Evolutionary conservation across 2,113 vertebrate species (phyloP).

Genomic region (Pogonocichla stellata): DNA sequence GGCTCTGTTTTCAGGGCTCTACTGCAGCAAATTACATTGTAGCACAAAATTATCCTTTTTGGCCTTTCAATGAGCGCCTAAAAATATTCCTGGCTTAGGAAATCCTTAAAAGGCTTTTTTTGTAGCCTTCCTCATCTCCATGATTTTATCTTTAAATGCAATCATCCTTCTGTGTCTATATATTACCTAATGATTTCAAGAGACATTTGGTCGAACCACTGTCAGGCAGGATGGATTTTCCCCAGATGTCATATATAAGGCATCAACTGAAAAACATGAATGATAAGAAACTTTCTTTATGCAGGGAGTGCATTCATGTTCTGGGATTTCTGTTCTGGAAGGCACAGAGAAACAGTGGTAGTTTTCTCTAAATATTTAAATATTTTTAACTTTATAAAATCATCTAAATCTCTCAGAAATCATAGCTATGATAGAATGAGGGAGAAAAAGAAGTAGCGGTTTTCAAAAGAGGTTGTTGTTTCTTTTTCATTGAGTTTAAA

Average conservation of each 20-base stretch:
- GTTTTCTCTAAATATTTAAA: background rate
- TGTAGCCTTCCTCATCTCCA: background rate
- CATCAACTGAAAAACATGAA: background rate
- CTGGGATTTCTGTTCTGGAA: background rate
- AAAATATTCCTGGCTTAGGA: background rate
- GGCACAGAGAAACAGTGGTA: background rate
- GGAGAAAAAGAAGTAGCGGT: accelerated
- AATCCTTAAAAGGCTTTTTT: background rate
- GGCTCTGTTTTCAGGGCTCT: background rate
- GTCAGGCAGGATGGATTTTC: background rate
- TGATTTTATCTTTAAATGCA: background rate
- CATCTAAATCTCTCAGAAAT: background rate
- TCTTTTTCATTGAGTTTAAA: background rate
- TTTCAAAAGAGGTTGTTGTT: background rate
- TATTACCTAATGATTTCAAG: background rate
- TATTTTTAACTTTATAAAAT: background rate
- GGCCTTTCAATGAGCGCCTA: background rate
- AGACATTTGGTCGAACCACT: background rate
- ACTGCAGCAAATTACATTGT: background rate
- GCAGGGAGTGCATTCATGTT: background rate
- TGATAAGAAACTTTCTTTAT: background rate
- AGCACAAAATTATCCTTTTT: background rate
- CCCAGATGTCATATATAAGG: background rate
- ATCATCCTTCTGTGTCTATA: background rate
- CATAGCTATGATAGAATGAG: background rate